Evolutionary conservation across 2,888 invertebrate genomes (phyloP), one percentile per base, ranked within the genome.

Genomic region (Philereme transversata): DNA sequence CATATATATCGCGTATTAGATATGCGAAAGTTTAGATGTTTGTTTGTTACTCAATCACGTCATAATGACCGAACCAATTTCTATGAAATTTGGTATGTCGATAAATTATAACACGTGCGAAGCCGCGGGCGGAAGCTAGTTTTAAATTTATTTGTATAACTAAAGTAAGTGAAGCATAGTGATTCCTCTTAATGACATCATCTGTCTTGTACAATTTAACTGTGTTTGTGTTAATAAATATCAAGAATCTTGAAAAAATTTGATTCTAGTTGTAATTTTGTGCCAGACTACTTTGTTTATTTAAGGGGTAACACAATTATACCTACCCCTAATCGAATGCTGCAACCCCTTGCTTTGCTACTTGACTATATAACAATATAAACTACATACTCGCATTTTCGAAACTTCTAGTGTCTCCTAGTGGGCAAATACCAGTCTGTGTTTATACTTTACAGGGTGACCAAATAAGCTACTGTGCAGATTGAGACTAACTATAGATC

Each of bases 391-490:
- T 22, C 22, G 22, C 3, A 22, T 76, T 76, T 76, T 71, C 65
- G 65, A 64, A 74, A 75, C 70, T 77, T 65, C 71, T 73, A 60
- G 56, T 65, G 67, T 70, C 74, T 77, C 64, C 68, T 73, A 68
- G 64, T 72, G 43, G 45, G 70, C 73, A 79, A 81, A 81, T 65
- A 22, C 22, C 22, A 78, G 73, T 74, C 76, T 76, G 68, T 77
- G 71, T 82, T 79, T 81, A 76, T 75, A 64, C 65, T 66, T 40
- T 44, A 9, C 67, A 73, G 73, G 73, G 76, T 71, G 44, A 64
- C 77, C 64, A 72, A 62, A n/a, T n/a, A 53, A 4, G 9, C 9
- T 44, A 0, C 6, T 3, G n/a, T 50, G 11, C 41, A 36, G 43
- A 9, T 5, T 43, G 6, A 38, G 5, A 38, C 22, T 22, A 22